phyloP scores from a whole-genome alignment of 2,113 vertebrate species.

The Emberiza fucata region DNA sequence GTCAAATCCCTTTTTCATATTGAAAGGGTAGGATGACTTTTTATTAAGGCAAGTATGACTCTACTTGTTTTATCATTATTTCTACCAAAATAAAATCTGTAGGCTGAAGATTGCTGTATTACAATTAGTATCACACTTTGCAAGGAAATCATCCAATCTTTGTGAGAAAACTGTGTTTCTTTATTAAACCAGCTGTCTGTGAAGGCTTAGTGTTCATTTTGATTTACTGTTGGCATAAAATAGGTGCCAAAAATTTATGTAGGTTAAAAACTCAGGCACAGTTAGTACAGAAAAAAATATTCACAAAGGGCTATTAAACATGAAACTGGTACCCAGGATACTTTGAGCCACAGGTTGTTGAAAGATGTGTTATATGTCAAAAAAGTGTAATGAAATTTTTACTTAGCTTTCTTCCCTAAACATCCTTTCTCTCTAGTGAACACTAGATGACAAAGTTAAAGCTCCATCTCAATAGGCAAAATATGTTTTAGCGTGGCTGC shows the following conservation, averaged over 20 bases:
- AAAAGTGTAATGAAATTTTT: neutral
- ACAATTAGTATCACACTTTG: neutral
- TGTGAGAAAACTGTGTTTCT: neutral
- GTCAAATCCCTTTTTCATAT: conserved; percentile 1
- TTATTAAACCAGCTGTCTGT: neutral
- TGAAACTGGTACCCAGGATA: neutral
- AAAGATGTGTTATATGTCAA: neutral
- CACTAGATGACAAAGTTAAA: neutral
- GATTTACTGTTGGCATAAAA: neutral
- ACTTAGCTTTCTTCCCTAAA: neutral
- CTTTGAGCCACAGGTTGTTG: neutral
- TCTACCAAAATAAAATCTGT: neutral
- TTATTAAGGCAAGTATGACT: conserved; percentile 14
- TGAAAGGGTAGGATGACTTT: neutral
- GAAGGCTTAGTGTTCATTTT: neutral
- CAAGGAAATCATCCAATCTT: neutral
- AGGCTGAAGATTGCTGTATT: neutral
- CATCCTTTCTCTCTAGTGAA: neutral
- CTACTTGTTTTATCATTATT: neutral
- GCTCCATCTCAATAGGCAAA: neutral
- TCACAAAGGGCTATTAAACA: neutral
- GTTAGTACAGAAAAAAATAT: neutral
- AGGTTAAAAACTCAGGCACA: neutral
- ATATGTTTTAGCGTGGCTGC: neutral
- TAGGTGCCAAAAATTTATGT: neutral